Evolutionary conservation across 2,797 vertebrate genomes (phyloP), one percentile per base, ranked within the genome.

Genomic region (Myotis findleyi): DNA sequence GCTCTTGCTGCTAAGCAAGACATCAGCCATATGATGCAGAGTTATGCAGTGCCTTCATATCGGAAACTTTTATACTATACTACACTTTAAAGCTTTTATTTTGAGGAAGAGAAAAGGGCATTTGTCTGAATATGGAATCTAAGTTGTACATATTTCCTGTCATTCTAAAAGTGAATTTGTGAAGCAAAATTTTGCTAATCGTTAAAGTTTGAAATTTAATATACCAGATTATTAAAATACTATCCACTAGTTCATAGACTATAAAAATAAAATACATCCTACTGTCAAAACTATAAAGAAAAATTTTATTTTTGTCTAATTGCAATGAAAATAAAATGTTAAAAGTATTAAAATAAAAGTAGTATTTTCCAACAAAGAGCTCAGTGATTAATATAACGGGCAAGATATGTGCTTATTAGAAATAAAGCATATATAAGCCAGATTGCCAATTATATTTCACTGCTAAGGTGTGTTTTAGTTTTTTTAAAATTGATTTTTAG

Each of bases 1-100:
- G 64, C 18, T 88, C 57, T 94, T 72, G 80, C 89, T 95, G 59
- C 53, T 73, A 73, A 87, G 64, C 81, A 96, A 93, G 87, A 84
- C 12, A 77, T 90, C 87, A 96, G 96, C 91, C 87, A 85, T 93
- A 83, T 53, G 36, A 96, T 85, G 9, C 68, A 91, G 71, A 94
- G 55, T 96, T 93, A 91, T 72, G 73, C 94, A 93, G 95, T 97
- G 95, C 97, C 97, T 97, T 97, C 79, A 87, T 83, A 84, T 36
- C 66, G 90, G 77, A 93, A 94, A 89, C 77, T 91, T 96, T 96
- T 95, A 96, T 96, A 87, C 89, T 95, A 82, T 95, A 81, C 91
- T 96, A 86, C n/a, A 96, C 91, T 96, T 76, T 88, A 90, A 94
- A 96, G 91, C 64, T 91, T 94, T 95, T 94, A 93, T 89, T 96